phyloP scores from a whole-genome alignment of 2,888 invertebrate genomes.

The Melanargia galathea region DNA sequence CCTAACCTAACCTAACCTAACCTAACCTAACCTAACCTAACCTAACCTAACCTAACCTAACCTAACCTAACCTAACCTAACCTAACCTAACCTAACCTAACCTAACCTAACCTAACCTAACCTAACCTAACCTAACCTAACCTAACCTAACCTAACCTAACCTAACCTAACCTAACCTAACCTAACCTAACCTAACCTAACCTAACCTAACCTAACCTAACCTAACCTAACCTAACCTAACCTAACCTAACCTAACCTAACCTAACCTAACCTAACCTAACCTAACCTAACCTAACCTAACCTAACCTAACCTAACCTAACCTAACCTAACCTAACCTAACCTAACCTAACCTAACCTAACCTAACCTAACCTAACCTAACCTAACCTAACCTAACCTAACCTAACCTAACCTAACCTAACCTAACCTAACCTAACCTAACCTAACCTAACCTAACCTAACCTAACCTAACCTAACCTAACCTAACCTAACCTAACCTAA shows the following conservation, averaged over 20 bases:
- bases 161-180: slow-evolving; percentile 40
- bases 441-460: slow-evolving; percentile 12
- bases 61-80: slow-evolving; percentile 40
- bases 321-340: slow-evolving; percentile 11
- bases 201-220: slow-evolving; percentile 40
- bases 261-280: slow-evolving; percentile 13
- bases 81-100: slow-evolving; percentile 40
- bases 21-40: slow-evolving; percentile 40
- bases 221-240: slow-evolving; percentile 11
- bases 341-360: slow-evolving; percentile 11
- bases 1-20: slow-evolving; percentile 44
- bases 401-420: slow-evolving; percentile 13
- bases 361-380: slow-evolving; percentile 13
- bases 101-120: slow-evolving; percentile 40
- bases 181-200: slow-evolving; percentile 41
- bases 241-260: slow-evolving; percentile 18
- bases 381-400: slow-evolving; percentile 13
- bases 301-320: slow-evolving; percentile 12
- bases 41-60: slow-evolving; percentile 40
- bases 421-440: slow-evolving; percentile 7
- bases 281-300: slow-evolving; percentile 13
- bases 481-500: slow-evolving; percentile 9
- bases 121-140: slow-evolving; percentile 40
- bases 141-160: slow-evolving; percentile 31
- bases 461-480: slow-evolving; percentile 13